Evolutionary conservation across 2,888 invertebrate species (phyloP).

Genomic region (Aricia artaxerxes): DNA sequence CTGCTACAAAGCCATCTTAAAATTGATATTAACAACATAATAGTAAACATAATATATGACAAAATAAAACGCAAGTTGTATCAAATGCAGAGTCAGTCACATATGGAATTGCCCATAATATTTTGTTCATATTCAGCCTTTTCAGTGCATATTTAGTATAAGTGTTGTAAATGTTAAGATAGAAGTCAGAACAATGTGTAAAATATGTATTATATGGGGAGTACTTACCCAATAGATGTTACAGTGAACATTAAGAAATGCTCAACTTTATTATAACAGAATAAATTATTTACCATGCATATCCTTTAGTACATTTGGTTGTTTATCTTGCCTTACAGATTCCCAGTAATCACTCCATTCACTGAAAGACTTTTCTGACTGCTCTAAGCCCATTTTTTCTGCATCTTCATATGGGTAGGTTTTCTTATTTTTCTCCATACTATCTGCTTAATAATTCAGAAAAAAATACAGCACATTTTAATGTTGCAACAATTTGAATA

Average conservation of each 20-base stretch:
- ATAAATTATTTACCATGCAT: constrained; percentile 3
- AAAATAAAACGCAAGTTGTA: no score
- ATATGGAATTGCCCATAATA: no score
- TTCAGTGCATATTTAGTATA: not conserved
- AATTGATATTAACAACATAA: no score
- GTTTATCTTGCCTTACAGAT: constrained; percentile 48
- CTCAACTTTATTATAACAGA: not conserved
- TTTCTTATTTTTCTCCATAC: constrained; percentile 20
- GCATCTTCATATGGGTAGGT: constrained; percentile 57
- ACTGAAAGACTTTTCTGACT: constrained; percentile 62
- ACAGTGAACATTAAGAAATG: not conserved
- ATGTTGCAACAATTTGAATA: not conserved
- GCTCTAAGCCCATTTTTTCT: constrained; percentile 56
- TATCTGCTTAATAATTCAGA: not conserved
- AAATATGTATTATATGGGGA: no score
- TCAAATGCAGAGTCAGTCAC: no score
- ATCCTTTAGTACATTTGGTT: constrained; percentile 10
- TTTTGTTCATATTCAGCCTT: no score
- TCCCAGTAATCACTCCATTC: constrained; percentile 68
- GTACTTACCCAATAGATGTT: no score
- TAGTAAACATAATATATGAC: no score
- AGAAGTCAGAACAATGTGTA: no score
- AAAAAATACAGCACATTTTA: not conserved
- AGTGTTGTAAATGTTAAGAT: not conserved
- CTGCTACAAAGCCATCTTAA: no score